These are phyloP conservation scores for Volucella bombylans DNA, from an alignment of 2,888 invertebrate genomes.

Conservation along the genomic window DNA sequence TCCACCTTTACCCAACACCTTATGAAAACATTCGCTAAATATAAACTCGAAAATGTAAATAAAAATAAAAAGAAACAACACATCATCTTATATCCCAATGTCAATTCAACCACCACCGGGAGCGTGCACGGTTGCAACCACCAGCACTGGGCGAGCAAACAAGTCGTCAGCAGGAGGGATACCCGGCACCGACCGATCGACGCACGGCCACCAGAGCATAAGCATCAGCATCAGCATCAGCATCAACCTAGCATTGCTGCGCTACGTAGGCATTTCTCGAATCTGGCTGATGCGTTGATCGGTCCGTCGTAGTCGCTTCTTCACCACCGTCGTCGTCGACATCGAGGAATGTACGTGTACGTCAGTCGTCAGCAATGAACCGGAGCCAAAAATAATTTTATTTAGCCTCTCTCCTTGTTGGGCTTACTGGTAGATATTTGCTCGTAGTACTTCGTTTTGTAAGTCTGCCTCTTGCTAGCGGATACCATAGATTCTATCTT, in stretches of 20 bases:
- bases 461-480: slow-evolving; percentile 64
- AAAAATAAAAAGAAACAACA: slow-evolving; percentile 25
- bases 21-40: slow-evolving; percentile 49
- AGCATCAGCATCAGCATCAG: slow-evolving; percentile 4
- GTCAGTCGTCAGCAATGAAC: slow-evolving; percentile 73
- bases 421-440: slow-evolving; percentile 46
- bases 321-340: not conserved
- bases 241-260: slow-evolving; percentile 25
- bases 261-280: slow-evolving; percentile 54
- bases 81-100: slow-evolving; percentile 58
- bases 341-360: slow-evolving; percentile 66
- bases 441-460: slow-evolving; percentile 49
- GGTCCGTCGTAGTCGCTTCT: slow-evolving; percentile 3
- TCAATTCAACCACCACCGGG: slow-evolving; percentile 71
- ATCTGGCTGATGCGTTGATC: slow-evolving; percentile 41
- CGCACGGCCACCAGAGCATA: slow-evolving; percentile 16
- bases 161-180: slow-evolving; percentile 69
- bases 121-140: slow-evolving; percentile 64
- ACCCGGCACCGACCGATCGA: slow-evolving; percentile 20
- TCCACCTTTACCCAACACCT: slow-evolving; percentile 26
- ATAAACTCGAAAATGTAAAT: slow-evolving; percentile 58
- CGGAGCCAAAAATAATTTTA: slow-evolving; percentile 72
- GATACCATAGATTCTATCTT: slow-evolving; percentile 72
- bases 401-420: slow-evolving; percentile 40
- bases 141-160: slow-evolving; percentile 58